Evolutionary conservation across 2,113 vertebrate genomes (phyloP).

Genomic region (Hippocampus comes): DNA sequence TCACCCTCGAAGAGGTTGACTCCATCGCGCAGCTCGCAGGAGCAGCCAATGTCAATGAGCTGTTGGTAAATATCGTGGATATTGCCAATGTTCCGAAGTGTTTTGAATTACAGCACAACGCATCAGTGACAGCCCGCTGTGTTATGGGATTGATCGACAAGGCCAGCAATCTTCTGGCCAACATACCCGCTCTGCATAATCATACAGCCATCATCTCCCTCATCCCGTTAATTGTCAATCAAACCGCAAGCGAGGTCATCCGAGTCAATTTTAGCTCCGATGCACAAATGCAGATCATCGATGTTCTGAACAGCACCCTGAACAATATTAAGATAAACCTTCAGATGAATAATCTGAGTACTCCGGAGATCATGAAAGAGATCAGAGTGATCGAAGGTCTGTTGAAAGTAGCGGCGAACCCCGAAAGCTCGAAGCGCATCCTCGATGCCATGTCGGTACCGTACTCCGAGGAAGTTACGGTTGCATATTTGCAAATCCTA

Average conservation of each 20-base stretch:
- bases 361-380: conserved; percentile 58
- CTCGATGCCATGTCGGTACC: conserved; percentile 38
- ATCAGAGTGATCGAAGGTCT: conserved; percentile 62
- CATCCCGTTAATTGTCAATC: conserved; percentile 41
- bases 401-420: conserved; percentile 40
- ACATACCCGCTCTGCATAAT: conserved; percentile 40
- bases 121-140: conserved; percentile 42
- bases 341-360: conserved; percentile 41
- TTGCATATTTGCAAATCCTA: conserved; percentile 46
- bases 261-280: conserved; percentile 22
- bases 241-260: conserved; percentile 30
- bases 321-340: conserved; percentile 56
- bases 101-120: conserved; percentile 36
- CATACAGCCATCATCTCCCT: conserved; percentile 43
- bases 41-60: conserved; percentile 34
- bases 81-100: conserved; percentile 48
- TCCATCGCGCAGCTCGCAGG: conserved; percentile 32
- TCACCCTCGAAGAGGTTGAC: conserved; percentile 59
- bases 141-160: conserved; percentile 42
- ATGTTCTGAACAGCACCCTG: conserved; percentile 43
- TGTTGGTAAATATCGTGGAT: conserved; percentile 46
- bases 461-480: conserved; percentile 34
- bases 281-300: conserved; percentile 20
- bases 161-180: conserved; percentile 45
- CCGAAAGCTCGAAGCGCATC: conserved; percentile 32